phyloP scores from a whole-genome alignment of 2,113 vertebrate species.

The Strix aluco region DNA sequence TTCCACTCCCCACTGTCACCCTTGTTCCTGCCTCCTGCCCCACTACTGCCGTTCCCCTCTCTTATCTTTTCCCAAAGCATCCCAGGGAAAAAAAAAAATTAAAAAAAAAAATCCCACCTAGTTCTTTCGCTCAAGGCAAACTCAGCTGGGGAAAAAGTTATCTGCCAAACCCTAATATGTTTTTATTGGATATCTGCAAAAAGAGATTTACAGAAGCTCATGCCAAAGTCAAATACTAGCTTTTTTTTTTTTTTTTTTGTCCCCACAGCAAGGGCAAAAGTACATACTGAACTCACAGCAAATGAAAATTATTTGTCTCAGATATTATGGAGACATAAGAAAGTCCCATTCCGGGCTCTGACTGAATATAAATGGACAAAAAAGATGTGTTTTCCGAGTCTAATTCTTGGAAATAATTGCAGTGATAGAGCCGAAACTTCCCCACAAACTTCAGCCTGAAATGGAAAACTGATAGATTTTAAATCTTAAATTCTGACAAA shows the following conservation, averaged over 20 bases:
- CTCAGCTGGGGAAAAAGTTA: neutral
- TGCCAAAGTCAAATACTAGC: neutral
- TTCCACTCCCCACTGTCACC: neutral
- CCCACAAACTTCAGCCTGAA: neutral
- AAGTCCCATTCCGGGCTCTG: neutral
- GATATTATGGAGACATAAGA: neutral
- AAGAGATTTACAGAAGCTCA: neutral
- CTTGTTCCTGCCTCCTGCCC: neutral
- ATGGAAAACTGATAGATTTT: neutral
- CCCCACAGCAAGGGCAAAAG: neutral
- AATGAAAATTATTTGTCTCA: neutral
- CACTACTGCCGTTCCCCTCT: neutral
- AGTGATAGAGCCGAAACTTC: neutral
- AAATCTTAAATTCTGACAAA: neutral
- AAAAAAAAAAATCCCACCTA: accelerated
- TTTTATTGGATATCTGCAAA: slow-evolving; percentile 6
- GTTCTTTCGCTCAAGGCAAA: neutral
- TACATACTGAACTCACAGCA: neutral
- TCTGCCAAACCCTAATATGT: slow-evolving; percentile 9
- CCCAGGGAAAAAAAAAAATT: neutral
- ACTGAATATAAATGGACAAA: neutral
- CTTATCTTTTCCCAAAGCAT: neutral
- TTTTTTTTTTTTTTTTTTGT: too few species aligned
- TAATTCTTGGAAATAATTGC: neutral
- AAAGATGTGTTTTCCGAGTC: neutral